Evolutionary conservation across 2,113 vertebrate species (phyloP).

Genomic region (Urocitellus parryii): DNA sequence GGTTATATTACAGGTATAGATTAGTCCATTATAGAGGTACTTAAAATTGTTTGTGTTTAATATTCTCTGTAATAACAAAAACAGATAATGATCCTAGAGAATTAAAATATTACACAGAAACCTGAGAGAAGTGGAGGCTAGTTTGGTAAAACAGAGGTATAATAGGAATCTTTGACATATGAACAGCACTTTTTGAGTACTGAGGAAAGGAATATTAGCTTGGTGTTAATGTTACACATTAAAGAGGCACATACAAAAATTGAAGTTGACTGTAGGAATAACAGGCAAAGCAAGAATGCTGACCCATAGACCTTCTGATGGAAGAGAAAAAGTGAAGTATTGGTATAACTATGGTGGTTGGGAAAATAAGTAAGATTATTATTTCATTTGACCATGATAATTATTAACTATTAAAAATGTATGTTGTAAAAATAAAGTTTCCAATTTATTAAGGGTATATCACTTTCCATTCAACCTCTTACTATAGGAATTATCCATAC

Average conservation of each 20-base stretch:
- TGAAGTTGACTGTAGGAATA: not conserved
- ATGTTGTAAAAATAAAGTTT: not conserved
- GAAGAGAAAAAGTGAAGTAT: not conserved
- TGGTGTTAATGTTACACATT: not conserved
- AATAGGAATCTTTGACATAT: not conserved
- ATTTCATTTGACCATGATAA: not conserved
- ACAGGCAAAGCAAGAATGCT: not conserved
- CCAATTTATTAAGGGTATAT: not conserved
- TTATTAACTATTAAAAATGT: not conserved
- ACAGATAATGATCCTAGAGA: not conserved
- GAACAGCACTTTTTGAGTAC: not conserved
- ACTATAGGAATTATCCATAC: not conserved
- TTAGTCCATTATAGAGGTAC: not conserved
- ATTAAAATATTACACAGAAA: not conserved
- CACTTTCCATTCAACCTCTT: constrained; percentile 10
- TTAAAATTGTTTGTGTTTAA: not conserved
- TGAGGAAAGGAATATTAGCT: not conserved
- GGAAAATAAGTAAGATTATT: not conserved
- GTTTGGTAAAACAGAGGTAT: not conserved
- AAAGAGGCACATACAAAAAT: not conserved
- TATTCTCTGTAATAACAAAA: not conserved
- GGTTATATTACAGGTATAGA: not conserved
- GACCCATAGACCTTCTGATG: not conserved
- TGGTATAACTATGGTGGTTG: not conserved
- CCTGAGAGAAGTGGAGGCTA: not conserved